phyloP scores from a whole-genome alignment of 2,113 vertebrate species.

The Esox niger region DNA sequence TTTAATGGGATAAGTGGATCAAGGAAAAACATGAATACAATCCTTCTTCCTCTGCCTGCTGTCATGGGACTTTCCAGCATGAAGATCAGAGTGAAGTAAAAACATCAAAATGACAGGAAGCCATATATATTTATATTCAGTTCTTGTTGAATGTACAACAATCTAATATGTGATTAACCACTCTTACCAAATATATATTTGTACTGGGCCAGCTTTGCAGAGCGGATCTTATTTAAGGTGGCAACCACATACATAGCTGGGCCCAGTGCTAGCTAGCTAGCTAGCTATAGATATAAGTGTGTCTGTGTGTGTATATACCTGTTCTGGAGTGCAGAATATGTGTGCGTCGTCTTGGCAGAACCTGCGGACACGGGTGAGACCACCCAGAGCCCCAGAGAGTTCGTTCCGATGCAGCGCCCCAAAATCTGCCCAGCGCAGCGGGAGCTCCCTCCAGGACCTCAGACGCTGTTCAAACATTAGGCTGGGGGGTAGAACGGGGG shows the following conservation, averaged over 20 bases:
- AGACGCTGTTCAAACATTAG: conserved; percentile 89
- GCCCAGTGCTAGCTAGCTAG: no score
- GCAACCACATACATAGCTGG: no score
- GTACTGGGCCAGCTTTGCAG: conserved; percentile 84
- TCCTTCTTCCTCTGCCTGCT: neutral
- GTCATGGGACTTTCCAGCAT: neutral
- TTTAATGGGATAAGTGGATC: no score
- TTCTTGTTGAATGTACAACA: neutral
- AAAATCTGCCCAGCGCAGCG: conserved; percentile 87
- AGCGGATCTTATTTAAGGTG: conserved; percentile 84
- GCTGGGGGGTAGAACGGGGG: conserved; percentile 52
- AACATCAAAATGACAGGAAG: no score
- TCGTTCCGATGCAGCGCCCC: conserved; percentile 90
- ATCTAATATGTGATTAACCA: neutral
- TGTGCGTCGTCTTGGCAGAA: conserved; percentile 93
- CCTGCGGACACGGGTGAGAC: conserved; percentile 81
- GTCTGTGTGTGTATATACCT: conserved; percentile 66
- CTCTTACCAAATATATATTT: conserved; percentile 89
- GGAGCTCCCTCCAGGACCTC: conserved; percentile 90
- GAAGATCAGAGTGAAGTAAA: neutral
- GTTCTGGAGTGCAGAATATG: conserved; percentile 86
- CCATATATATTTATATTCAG: no score
- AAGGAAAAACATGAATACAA: neutral
- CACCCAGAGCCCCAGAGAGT: conserved; percentile 78
- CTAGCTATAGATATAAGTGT: neutral